phyloP scores from a whole-genome alignment of 2,797 vertebrate genomes.

The Sebastes taczanowskii region DNA sequence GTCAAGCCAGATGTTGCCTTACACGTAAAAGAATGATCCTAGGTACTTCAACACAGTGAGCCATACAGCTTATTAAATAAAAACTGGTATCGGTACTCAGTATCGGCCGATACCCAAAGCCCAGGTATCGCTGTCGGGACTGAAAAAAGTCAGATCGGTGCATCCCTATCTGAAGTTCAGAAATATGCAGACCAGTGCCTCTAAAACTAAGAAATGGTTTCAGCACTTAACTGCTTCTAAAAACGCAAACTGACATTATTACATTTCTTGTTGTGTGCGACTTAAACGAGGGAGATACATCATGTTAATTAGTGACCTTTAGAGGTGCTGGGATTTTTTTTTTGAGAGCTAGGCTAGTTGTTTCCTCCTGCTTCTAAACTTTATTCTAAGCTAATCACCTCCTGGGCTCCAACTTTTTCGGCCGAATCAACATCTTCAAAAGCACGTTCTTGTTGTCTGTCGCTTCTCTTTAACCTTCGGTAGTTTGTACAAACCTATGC shows the following conservation, averaged over 20 bases:
- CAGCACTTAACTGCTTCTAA: neutral
- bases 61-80: accelerated
- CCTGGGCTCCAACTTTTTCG: neutral
- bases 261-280: neutral
- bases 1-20: too few relatives aligned
- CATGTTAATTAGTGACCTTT: neutral
- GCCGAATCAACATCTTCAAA: conserved; percentile 7
- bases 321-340: neutral
- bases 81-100: too few relatives aligned
- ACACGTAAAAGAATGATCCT: too few relatives aligned
- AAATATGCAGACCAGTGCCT: neutral
- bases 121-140: too few relatives aligned
- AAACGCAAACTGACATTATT: neutral
- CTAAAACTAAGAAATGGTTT: neutral
- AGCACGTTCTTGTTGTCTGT: neutral
- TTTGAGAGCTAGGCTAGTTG: neutral
- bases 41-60: too few relatives aligned
- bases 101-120: too few relatives aligned
- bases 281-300: neutral
- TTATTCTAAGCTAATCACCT: neutral
- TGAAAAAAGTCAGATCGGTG: too few relatives aligned
- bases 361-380: neutral
- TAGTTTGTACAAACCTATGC: neutral
- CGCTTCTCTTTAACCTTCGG: neutral
- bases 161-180: neutral